Percentiles rank a stretch among this genome's conserved stretches.
Conservation (phyloP, 2,888 invertebrate species). For the Caradrina kadenii region DNA sequence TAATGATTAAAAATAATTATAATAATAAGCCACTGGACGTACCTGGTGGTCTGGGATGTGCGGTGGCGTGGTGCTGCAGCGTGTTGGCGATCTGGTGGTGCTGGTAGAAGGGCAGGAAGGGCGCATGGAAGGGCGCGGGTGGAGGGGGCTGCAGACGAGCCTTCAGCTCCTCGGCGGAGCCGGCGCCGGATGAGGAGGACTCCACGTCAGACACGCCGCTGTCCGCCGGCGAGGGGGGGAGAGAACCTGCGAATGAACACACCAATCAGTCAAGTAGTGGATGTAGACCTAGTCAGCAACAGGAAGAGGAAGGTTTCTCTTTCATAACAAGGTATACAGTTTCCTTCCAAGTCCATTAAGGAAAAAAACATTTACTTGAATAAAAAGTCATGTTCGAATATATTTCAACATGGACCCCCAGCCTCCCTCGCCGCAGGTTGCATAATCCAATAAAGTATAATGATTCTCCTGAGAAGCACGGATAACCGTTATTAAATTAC, state of each 20-base stretch:
- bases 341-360: background rate
- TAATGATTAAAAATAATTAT: too few relatives aligned
- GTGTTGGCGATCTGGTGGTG: slow-evolving; percentile 90
- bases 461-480: slow-evolving; percentile 45
- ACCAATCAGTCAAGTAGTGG: slow-evolving; percentile 16
- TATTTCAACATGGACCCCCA: background rate
- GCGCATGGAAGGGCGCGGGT: slow-evolving; percentile 87
- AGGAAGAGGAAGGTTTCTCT: background rate
- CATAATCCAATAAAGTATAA: slow-evolving; percentile 27
- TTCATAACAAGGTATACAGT: background rate
- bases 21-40: slow-evolving; percentile 62
- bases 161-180: slow-evolving; percentile 95
- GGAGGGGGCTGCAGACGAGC: slow-evolving; percentile 95
- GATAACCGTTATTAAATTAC: slow-evolving; percentile 53
- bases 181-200: slow-evolving; percentile 96
- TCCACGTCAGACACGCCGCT: slow-evolving; percentile 99
- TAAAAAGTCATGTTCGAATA: too few relatives aligned
- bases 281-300: background rate
- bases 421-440: slow-evolving; percentile 19
- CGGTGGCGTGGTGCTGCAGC: slow-evolving; percentile 88
- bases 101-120: slow-evolving; percentile 93
- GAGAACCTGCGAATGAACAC: slow-evolving; percentile 92
- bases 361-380: background rate
- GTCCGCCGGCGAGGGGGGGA: slow-evolving; percentile 99
- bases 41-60: slow-evolving; percentile 87